Base-by-base conservation (phyloP, 2,888 invertebrate species). In the Heliconius ethilla region DNA sequence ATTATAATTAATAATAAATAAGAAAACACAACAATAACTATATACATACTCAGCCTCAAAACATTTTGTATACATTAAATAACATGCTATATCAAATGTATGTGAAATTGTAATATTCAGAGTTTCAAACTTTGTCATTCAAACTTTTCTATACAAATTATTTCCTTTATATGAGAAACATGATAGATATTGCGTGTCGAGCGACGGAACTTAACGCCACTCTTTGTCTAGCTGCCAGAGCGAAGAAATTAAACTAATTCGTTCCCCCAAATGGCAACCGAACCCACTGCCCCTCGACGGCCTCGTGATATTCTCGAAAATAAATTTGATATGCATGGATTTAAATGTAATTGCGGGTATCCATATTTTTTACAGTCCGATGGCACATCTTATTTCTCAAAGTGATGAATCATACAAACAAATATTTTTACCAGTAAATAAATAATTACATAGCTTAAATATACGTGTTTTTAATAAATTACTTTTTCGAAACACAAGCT, bases 31-130 rank as follows among this genome's bases (percentile, higher is more conserved):
- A 85, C 87, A 87, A 70, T 83, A 86, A 87, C 81, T 92, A 91
- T 91, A 84, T 91, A 92, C 91, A 91, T 83, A 85, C 85, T 90
- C 91, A 92, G 92, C 91, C 91, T 91, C 91, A 90, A 86, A 55
- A 86, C 87, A 83, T 83, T 80, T 45, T 51, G 84, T 78, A 75
- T 10, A n/a, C n/a, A 59, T n/a, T 73, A 62, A 62, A 62, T 33
- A 29, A 72, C 33, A 72, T 72, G 72, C 72, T 15, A 33, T n/a
- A 72, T 33, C 33, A 59, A 59, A 59, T 55, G 18, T 11, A 55
- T 55, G n/a, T 10, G n/a, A n/a, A 9, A 55, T 18, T 51, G 18
- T 22, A 18, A 22, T 51, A 29, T 29, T 29, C 29, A 29, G 3
- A 29, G 3, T 3, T 29, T 29, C 29, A 27, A 27, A 27, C 3